Base-by-base conservation (phyloP, 2,797 vertebrate genomes). In the Menidia menidia region DNA sequence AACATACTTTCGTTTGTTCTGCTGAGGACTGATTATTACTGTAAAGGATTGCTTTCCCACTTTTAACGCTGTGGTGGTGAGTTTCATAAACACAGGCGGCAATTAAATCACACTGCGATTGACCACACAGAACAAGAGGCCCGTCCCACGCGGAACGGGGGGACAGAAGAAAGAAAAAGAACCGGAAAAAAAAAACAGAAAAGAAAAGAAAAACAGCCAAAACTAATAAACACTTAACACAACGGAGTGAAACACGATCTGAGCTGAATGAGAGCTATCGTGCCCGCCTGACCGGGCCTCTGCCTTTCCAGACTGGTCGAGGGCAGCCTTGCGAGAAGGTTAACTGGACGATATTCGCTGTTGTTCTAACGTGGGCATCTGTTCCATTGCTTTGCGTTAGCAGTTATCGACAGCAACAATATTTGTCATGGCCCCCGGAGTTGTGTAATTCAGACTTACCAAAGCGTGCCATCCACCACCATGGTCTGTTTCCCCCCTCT, bases 401-500 rank as follows among this genome's bases (percentile, higher is more conserved):
- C 92, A 85, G 85, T 90, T 93, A 91, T 90, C 79, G 72, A 86
- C 86, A 88, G 82, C 84, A 80, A 86, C 86, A 89, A 88, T 92
- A 89, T 91, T 93, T 90, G 86, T 92, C 77, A 85, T 84, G 88
- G 90, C 81, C 92, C 92, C 86, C 60, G 68, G 78, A 92, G 85
- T 92, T 92, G 92, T 93, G 90, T 93, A 92, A 93, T 92, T 89
- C 89, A 93, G 88, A 91, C 75, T 84, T 89, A 92, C 90, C 85
- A 93, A 92, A 91, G 92, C 92, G 58, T 92, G 73, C 85, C 77
- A 82, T 92, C 85, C 89, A 62, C 86, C 86, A 89, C 87, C 86
- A 92, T 88, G 91, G 92, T 93, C 91, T 90, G 88, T 89, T 90
- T 90, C 87, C 90, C 90, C 89, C 83, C 79, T 91, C 85, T 83